phyloP scores from a whole-genome alignment of 2,888 invertebrate species.

The Gari tellinella region DNA sequence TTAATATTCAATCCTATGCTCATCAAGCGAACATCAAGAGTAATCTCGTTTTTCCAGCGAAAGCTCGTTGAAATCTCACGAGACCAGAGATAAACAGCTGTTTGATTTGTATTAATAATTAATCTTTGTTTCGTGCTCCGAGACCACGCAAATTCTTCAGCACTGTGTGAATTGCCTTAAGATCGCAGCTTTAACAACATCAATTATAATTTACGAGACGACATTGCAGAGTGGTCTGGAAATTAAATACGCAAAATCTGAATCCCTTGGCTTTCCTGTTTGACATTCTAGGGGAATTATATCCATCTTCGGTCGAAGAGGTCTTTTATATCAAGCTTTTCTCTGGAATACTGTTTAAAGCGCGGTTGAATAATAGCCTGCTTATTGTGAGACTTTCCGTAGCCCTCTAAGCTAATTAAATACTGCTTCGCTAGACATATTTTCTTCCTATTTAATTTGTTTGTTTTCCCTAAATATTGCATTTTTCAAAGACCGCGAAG shows the following conservation, averaged over 20 bases:
- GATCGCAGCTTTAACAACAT: constrained; percentile 30
- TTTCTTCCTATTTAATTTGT: too few relatives aligned
- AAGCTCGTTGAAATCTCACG: constrained; percentile 49
- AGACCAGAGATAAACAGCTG: constrained; percentile 64
- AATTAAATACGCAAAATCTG: constrained; percentile 18
- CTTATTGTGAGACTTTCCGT: too few relatives aligned
- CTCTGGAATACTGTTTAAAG: too few relatives aligned
- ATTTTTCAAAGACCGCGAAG: too few relatives aligned
- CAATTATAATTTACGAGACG: constrained; percentile 41
- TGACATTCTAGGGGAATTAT: not conserved
- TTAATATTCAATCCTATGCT: constrained; percentile 59
- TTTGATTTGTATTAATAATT: constrained; percentile 63
- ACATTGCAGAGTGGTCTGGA: constrained; percentile 3
- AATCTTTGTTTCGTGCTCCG: constrained; percentile 57
- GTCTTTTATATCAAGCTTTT: too few relatives aligned
- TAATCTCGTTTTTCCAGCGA: constrained; percentile 49
- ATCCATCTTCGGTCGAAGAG: too few relatives aligned
- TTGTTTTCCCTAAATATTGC: too few relatives aligned
- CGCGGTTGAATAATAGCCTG: too few relatives aligned
- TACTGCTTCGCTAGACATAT: too few relatives aligned
- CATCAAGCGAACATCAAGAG: constrained; percentile 57
- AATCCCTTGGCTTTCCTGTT: not conserved
- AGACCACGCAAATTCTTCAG: constrained; percentile 27
- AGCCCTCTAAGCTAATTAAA: too few relatives aligned
- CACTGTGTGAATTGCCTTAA: constrained; percentile 15